Evolutionary conservation across 2,888 invertebrate species (phyloP), one percentile per base, ranked within the genome.

Genomic region (Microdon myrmicae): DNA sequence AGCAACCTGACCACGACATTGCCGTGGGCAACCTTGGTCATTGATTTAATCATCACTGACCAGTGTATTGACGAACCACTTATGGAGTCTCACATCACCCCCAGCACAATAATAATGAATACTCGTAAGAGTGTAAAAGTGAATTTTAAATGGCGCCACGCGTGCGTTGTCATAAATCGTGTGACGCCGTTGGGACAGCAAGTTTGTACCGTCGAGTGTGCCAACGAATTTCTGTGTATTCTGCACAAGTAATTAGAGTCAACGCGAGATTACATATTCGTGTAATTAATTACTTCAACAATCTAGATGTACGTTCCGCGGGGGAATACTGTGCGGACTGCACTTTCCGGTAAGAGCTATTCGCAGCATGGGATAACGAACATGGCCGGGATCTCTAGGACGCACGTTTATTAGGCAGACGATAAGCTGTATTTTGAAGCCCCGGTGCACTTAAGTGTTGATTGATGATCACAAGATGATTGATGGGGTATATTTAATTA

Each of bases 381-480:
- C 9, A 1, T 3, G 12, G 3, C 2, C 5, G 3, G 35, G 2
- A 9, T 20, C 7, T 4, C 17, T 17, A 19, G 34, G 26, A 54
- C 45, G 10, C 10, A 41, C 32, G 43, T 22, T 17, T 25, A 13
- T 44, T 35, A 31, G 14, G 32, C 16, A 32, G 26, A 39, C 45
- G 59, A 43, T 47, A 37, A 41, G 22, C 29, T 13, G 10, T 31
- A 22, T 22, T 47, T 47, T 26, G 10, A 29, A 13, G 47, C 47
- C 38, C 41, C 43, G n/a, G n/a, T 31, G 26, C 47, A 35, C 32
- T 43, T 37, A 47, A 29, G 41, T 37, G 26, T 37, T 64, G 64
- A 64, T 64, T 64, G 58, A 64, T 64, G 64, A 64, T 58, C 64
- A 34, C 51, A 64, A 53, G 58, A 47, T 64, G 58, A 58, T 64